Conservation (phyloP, 1,140 invertebrate genomes). For the Chrysoperla carnea region DNA sequence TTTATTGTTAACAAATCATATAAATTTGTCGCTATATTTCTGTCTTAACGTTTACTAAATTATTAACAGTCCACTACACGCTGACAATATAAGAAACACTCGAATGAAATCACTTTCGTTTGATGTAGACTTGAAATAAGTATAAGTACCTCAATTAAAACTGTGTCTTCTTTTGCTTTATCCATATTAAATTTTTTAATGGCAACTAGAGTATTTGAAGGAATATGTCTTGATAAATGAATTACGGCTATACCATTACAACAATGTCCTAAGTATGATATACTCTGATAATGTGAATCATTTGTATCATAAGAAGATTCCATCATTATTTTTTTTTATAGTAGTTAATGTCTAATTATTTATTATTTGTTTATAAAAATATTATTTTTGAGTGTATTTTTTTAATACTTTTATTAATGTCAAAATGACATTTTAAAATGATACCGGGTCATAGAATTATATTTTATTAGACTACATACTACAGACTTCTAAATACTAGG, state of each 20-base stretch:
- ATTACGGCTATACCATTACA: constrained; percentile 46
- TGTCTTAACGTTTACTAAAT: too few species aligned
- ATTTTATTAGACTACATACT: too few species aligned
- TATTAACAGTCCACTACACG: too few species aligned
- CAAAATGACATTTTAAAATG: too few species aligned
- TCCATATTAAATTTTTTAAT: constrained; percentile 62
- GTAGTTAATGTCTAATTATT: background rate
- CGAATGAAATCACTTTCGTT: too few species aligned
- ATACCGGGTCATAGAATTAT: too few species aligned
- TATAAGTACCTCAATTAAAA: constrained; percentile 45
- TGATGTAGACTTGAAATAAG: background rate
- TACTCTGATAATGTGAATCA: constrained; percentile 29
- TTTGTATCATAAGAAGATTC: constrained; percentile 8
- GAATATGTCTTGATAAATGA: constrained; percentile 45
- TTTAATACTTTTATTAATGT: background rate
- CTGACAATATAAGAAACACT: too few species aligned
- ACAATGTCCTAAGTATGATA: constrained; percentile 44
- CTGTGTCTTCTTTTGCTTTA: constrained; percentile 40
- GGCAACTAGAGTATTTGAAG: constrained; percentile 46
- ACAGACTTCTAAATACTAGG: too few species aligned
- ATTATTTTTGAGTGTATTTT: background rate
- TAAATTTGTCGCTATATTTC: too few species aligned
- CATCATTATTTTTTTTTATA: background rate
- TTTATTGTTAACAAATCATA: too few species aligned
- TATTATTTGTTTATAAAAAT: background rate